Evolutionary conservation across 2,797 vertebrate genomes (phyloP).

Genomic region (Darevskia nairensis): DNA sequence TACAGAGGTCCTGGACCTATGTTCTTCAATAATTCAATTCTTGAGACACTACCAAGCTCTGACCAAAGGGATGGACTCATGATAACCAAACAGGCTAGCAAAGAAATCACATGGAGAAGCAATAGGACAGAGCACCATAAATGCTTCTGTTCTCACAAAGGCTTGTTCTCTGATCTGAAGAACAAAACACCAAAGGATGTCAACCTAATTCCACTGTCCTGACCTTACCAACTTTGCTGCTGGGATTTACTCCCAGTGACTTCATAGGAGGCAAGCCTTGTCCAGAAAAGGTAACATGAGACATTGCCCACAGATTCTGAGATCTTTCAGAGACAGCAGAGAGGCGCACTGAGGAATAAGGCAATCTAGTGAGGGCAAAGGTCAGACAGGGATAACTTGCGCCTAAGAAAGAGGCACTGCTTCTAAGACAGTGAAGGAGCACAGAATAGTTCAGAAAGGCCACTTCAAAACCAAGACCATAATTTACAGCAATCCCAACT

Average conservation of each 20-base stretch:
- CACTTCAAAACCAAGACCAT: background rate
- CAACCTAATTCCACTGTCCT: background rate
- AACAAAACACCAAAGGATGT: background rate
- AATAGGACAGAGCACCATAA: background rate
- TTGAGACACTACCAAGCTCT: background rate
- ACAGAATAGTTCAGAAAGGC: background rate
- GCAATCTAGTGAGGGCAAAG: background rate
- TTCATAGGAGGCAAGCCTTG: background rate
- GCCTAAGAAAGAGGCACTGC: background rate
- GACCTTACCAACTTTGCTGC: background rate
- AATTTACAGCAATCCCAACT: slow-evolving; percentile 28
- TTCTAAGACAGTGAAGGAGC: background rate
- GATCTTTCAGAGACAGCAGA: slow-evolving; percentile 2
- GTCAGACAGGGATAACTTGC: background rate
- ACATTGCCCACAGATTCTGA: background rate
- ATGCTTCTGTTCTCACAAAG: background rate
- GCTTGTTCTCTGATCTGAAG: background rate
- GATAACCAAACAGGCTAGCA: background rate
- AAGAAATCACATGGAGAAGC: background rate
- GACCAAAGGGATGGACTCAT: background rate
- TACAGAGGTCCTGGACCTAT: background rate
- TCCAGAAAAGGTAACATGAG: background rate
- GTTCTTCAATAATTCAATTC: background rate
- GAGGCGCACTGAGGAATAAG: background rate
- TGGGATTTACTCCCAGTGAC: too few species aligned